Base-by-base conservation (phyloP, 2,888 invertebrate genomes). In the Calameuta filiformis region DNA sequence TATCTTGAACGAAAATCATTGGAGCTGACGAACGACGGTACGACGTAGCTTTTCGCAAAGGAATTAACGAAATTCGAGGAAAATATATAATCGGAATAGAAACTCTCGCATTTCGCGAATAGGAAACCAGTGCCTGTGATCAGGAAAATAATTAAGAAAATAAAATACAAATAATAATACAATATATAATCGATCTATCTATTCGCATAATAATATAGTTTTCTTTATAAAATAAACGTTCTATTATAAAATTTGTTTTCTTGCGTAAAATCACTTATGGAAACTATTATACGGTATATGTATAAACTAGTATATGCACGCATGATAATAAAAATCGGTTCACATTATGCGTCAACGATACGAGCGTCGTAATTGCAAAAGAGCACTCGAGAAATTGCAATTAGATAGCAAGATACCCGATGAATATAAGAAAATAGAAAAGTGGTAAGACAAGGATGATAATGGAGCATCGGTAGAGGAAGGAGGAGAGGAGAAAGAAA, bases 201-300 rank as follows among this genome's bases (percentile, higher is more conserved):
- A 86, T 87, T 79, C 85, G 83, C 85, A 85, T 82, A 79, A 87
- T 86, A 88, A 86, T 89, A 88, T 90, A 89, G 85, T 87, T 87
- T 85, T 85, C 84, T 85, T 85, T 87, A 89, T 89, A 90, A 90
- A 90, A 90, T 89, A 89, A 88, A 89, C 87, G 83, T 87, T 90
- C 86, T 90, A 88, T 89, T 85, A 89, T 89, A 88, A 87, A 87
- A 78, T 86, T 83, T 87, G 79, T 84, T 83, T 78, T 75, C 75
- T 77, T 73, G 71, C 31, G 11, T 31, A 33, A 69, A 69, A 31
- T 80, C 56, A 68, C 77, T 76, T 69, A 40, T 75, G 35, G 9
- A 68, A 34, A 40, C n/a, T 33, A 68, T 68, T 40, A 76, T 77
- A 81, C 80, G 79, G 81, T 75, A 73, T 83, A 85, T 83, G 84